Base-by-base conservation (phyloP, 2,888 invertebrate species). In the Microplitis manilae region DNA sequence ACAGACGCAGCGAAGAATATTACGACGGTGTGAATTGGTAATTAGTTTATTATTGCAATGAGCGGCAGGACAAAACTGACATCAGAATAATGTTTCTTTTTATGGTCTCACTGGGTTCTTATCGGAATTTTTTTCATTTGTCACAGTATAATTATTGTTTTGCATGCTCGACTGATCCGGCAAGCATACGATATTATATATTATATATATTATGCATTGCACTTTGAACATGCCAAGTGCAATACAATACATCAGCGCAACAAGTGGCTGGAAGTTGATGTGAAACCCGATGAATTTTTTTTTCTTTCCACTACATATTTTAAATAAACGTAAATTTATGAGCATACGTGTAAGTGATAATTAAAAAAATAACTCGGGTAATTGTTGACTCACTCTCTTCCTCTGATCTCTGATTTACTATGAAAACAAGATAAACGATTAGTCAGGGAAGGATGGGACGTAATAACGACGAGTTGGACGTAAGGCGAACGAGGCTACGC, bases 401-500 rank as follows among this genome's bases (percentile, higher is more conserved):
- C 4, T 30, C 30, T 30, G 30, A 30, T 30, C 30, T 30, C 65
- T 30, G 65, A 65, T 69, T 69, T 64, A 65, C 72, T 40, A 79
- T 80, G 73, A 80, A 80, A 81, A 81, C 79, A 80, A 67, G 59
- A 67, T 65, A 50, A 73, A 67, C 60, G 50, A 68, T 59, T 30
- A 67, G 59, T 59, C 41, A 40, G 68, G 62, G 64, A 41, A 38
- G 61, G 68, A 59, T 68, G 69, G 62, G 69, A 73, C 20, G 76
- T 62, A 60, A 50, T 50, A 50, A 50, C 50, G 30, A 30, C 50
- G 50, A 50, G 50, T 13, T 50, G 50, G 50, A 50, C 50, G 5
- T 50, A 50, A 50, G 73, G 50, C 62, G n/a, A 62, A 72, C 65
- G 74, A 79, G 79, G 73, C 85, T 85, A 85, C 85, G 85, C 84